phyloP scores from a whole-genome alignment of 2,888 invertebrate genomes.

The Acronicta alni region DNA sequence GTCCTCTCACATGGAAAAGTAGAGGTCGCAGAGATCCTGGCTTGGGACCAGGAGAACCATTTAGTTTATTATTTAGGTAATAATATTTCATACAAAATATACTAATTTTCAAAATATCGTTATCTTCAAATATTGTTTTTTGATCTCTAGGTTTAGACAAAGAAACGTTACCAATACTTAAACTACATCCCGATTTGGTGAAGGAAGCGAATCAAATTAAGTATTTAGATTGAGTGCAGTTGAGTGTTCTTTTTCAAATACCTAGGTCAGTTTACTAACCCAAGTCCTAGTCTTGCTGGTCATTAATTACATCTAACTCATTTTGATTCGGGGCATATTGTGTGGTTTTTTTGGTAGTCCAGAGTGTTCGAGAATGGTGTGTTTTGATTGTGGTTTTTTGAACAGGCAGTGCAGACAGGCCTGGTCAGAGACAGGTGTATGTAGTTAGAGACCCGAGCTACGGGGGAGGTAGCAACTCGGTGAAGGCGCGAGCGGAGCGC shows the following conservation, averaged over 20 bases:
- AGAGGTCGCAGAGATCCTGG: conserved; percentile 94
- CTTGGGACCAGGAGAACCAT: conserved; percentile 95
- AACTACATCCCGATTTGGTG: conserved; percentile 82
- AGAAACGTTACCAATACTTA: conserved; percentile 74
- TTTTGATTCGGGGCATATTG: conserved; percentile 47
- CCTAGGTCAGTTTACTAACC: conserved; percentile 63
- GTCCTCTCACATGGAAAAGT: conserved; percentile 96
- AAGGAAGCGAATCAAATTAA: conserved; percentile 85
- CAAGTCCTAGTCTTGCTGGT: conserved; percentile 59
- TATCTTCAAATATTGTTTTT: conserved; percentile 58
- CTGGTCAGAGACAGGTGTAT: conserved; percentile 96
- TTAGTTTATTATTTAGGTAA: conserved; percentile 92
- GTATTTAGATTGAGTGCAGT: conserved; percentile 82
- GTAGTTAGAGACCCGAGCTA: conserved; percentile 94
- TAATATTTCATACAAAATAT: not conserved
- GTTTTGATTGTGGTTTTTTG: conserved; percentile 46
- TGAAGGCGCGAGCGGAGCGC: conserved; percentile 86
- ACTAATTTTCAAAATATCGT: conserved; percentile 2
- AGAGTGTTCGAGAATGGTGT: conserved; percentile 22
- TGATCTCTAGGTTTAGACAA: conserved; percentile 82
- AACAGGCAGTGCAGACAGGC: conserved; percentile 94
- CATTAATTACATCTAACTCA: conserved; percentile 48
- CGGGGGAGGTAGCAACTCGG: conserved; percentile 88
- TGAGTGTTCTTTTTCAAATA: conserved; percentile 71
- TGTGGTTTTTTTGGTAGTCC: conserved; percentile 52